phyloP scores from a whole-genome alignment of 2,113 vertebrate species.

The Naja naja region DNA sequence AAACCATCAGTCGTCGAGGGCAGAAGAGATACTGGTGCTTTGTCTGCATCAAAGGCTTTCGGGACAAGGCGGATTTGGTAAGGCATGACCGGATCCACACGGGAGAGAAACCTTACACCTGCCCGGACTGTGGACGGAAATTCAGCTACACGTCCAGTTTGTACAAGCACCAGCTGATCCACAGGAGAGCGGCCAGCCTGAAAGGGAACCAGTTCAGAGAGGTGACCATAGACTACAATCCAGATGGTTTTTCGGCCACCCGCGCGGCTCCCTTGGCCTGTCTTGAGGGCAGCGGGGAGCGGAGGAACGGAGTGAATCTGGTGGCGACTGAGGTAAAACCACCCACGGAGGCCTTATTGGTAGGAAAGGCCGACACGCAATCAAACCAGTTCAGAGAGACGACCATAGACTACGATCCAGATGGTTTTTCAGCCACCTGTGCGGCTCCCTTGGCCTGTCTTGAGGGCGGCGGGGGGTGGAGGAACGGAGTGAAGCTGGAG shows the following conservation, averaged over 20 bases:
- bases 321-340: neutral
- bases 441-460: neutral
- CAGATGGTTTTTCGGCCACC: neutral
- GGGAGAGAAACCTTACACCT: neutral
- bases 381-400: neutral
- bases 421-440: too few relatives aligned
- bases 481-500: neutral
- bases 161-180: neutral
- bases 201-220: neutral
- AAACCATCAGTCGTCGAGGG: neutral
- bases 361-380: neutral
- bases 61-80: conserved; percentile 33
- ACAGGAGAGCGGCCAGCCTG: rapidly evolving
- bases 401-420: neutral
- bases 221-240: too few relatives aligned
- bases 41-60: conserved; percentile 35
- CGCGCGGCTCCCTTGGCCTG: neutral
- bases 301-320: neutral
- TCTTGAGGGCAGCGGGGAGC: neutral
- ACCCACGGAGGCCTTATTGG: neutral
- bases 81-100: conserved; percentile 31
- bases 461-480: neutral
- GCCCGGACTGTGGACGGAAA: neutral
- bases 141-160: neutral
- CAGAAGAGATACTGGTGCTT: conserved; percentile 23